phyloP scores from a whole-genome alignment of 2,888 invertebrate genomes.

The Pasiphila rectangulata region DNA sequence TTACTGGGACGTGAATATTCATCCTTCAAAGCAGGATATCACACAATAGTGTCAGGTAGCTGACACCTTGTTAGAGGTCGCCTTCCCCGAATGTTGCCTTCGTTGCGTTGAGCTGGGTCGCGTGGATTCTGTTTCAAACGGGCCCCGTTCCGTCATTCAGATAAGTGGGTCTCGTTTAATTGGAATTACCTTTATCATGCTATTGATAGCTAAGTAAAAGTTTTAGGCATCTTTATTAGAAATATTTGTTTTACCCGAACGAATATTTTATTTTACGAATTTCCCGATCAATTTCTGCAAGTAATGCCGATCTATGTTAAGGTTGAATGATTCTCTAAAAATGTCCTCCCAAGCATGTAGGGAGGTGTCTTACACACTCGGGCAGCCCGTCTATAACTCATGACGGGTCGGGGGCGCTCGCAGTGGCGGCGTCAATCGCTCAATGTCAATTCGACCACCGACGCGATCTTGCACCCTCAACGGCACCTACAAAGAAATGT shows the following conservation, averaged over 20 bases:
- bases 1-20: constrained; percentile 69
- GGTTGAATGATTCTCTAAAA: constrained; percentile 28
- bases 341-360: constrained; percentile 34
- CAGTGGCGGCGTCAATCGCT: constrained; percentile 57
- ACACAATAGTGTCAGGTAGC: constrained; percentile 72
- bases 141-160: constrained; percentile 46
- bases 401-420: constrained; percentile 48
- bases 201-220: no score
- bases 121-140: constrained; percentile 63
- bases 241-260: no score
- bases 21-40: constrained; percentile 61
- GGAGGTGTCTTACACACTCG: constrained; percentile 52
- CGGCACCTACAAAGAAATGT: constrained; percentile 64
- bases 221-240: no score
- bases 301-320: constrained; percentile 8
- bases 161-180: constrained; percentile 56
- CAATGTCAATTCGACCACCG: constrained; percentile 61
- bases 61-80: constrained; percentile 73
- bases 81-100: constrained; percentile 60
- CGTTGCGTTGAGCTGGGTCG: constrained; percentile 67
- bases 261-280: no score
- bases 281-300: not conserved
- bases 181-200: constrained; percentile 45
- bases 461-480: constrained; percentile 55
- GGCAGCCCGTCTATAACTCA: constrained; percentile 56